These are phyloP conservation scores for Cliona cf. orientalis DNA, from an alignment of 37 sponge, comb jelly and placozoan genomes.

Conservation along the genomic window DNA sequence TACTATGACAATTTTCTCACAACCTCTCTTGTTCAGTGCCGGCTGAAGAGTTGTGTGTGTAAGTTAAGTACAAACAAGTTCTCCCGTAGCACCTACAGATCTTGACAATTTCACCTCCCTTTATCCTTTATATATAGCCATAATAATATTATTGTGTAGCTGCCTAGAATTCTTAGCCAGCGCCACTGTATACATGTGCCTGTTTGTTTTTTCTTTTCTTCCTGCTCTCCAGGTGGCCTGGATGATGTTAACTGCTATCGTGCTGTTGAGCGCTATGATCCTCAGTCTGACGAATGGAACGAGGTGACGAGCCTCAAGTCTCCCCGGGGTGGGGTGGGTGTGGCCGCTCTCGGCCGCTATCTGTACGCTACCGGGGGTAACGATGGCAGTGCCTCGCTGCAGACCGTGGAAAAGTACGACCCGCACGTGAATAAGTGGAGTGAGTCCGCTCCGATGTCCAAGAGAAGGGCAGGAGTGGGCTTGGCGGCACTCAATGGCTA, in stretches of 20 bases:
- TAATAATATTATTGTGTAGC: too few relatives aligned
- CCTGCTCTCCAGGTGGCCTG: slow-evolving; percentile 76
- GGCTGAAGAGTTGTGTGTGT: too few relatives aligned
- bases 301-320: slow-evolving; percentile 74
- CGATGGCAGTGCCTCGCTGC: slow-evolving; percentile 80
- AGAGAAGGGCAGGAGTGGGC: slow-evolving; percentile 89
- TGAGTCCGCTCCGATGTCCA: slow-evolving; percentile 75
- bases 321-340: slow-evolving; percentile 91
- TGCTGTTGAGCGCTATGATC: slow-evolving; percentile 90
- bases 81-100: not conserved
- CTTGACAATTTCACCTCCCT: not conserved
- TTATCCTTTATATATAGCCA: slow-evolving; percentile 11
- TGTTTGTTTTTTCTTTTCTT: not conserved
- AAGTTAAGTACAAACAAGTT: too few relatives aligned
- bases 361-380: slow-evolving; percentile 93
- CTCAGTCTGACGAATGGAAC: slow-evolving; percentile 80
- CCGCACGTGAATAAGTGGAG: slow-evolving; percentile 93
- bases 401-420: slow-evolving; percentile 88
- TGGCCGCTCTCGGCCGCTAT: slow-evolving; percentile 73
- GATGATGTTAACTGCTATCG: slow-evolving; percentile 87
- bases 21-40: too few relatives aligned
- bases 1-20: too few relatives aligned
- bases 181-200: too few relatives aligned
- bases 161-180: too few relatives aligned
- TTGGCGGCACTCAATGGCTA: slow-evolving; percentile 86